Base-by-base conservation (phyloP, 2,888 invertebrate species). In the Papilio elwesi region DNA sequence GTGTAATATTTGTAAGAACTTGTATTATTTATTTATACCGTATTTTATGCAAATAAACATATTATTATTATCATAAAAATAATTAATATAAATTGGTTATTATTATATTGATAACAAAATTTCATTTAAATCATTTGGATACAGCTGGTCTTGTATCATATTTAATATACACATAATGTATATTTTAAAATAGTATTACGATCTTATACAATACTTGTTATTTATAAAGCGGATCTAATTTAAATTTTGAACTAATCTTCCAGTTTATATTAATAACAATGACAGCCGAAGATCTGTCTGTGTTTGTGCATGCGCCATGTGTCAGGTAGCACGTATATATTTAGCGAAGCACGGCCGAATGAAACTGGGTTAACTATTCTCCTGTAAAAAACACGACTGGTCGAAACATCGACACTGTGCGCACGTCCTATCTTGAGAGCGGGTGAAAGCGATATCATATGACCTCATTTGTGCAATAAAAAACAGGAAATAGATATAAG, bases 281-380 rank as follows among this genome's bases (percentile, higher is more conserved):
- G 70, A 72, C 75, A 73, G 52, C 63, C 64, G 67, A 62, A 73
- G 69, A 75, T 74, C 74, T 74, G 78, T 75, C 81, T 77, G 78
- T 76, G 81, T 75, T 62, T 74, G 78, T 76, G 78, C 77, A 80
- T 83, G 85, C 83, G 85, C 76, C 78, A 79, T 79, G 80, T 82
- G 88, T 85, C 92, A 92, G 91, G 92, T 92, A 90, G 84, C 83
- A 78, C 77, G 78, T 78, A 73, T 85, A 85, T 80, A 83, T 83
- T 82, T 85, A 85, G 84, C 79, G 75, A 75, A 80, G 78, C 86
- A 84, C 82, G 81, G 76, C 77, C 74, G 74, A 74, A 75, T 71
- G 85, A 87, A 93, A 87, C 86, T 93, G 87, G 93, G 93, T 93
- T 92, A 93, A 91, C 92, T 92, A 91, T 92, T 90, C 85, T 85